These are phyloP conservation scores for Leptinotarsa juncta DNA, from an alignment of 2,888 invertebrate species.

Conservation along the genomic window DNA sequence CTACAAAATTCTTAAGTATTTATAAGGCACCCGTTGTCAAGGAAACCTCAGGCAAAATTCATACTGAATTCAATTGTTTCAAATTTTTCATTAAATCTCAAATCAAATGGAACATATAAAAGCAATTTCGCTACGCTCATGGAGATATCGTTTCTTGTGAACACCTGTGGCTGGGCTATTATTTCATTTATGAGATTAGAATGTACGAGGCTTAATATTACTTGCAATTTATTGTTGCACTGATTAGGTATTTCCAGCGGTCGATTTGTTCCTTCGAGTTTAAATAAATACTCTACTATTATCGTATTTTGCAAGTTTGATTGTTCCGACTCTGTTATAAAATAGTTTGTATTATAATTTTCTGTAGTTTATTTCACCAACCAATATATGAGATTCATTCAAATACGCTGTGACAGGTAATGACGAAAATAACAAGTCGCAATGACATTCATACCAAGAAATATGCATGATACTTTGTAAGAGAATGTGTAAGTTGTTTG, in stretches of 20 bases:
- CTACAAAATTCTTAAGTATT: no score
- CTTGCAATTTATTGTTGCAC: slow-evolving; percentile 45
- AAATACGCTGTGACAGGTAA: slow-evolving; percentile 19
- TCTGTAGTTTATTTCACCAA: slow-evolving; percentile 31
- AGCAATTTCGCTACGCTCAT: slow-evolving; percentile 9
- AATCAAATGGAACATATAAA: no score
- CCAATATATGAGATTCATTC: slow-evolving; percentile 28
- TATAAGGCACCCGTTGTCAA: no score
- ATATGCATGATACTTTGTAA: slow-evolving; percentile 19
- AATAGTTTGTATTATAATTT: slow-evolving; percentile 28
- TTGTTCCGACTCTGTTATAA: slow-evolving; percentile 18
- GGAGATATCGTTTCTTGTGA: slow-evolving; percentile 28
- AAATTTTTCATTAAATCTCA: no score
- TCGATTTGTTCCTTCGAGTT: slow-evolving; percentile 43
- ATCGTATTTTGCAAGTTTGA: slow-evolving; percentile 41
- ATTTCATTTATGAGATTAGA: slow-evolving; percentile 45
- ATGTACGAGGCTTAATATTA: slow-evolving; percentile 38
- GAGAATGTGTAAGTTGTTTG: background rate
- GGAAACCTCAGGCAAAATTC: no score
- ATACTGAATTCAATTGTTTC: no score
- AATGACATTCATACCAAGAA: slow-evolving; percentile 2
- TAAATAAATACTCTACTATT: slow-evolving; percentile 40
- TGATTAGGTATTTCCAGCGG: slow-evolving; percentile 40
- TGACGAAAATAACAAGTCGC: slow-evolving; percentile 5
- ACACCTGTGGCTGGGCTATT: slow-evolving; percentile 46